Evolutionary conservation across 2,888 invertebrate species (phyloP), one percentile per base, ranked within the genome.

Genomic region (Acleris cristana): DNA sequence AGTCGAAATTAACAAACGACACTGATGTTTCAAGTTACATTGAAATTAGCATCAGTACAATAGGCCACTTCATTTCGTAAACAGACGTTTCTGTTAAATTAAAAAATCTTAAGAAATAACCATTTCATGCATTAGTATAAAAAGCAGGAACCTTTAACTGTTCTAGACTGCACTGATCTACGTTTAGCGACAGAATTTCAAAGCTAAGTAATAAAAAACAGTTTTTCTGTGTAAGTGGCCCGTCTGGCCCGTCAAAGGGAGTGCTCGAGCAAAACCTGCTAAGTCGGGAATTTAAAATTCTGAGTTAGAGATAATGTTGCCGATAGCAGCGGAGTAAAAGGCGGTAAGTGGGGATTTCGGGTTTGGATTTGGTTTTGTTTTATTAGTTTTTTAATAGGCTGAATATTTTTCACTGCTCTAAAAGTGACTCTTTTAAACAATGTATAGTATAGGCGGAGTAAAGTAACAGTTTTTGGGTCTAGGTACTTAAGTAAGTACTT

Each of bases 191-290:
- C 56, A 61, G 66, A 66, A 61, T 66, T 61, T 52, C 61, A 48
- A 61, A 49, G 65, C 56, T 56, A 61, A 66, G 56, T 66, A 57
- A 78, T 85, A 85, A 82, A 79, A 83, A 75, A 79, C 82, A 79
- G 81, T 86, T 86, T 81, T 84, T 79, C 81, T 78, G 76, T 80
- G 83, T 84, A 86, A 89, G 88, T 88, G 87, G 84, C 80, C 48
- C 79, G 87, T 83, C 86, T 86, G 85, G 83, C 85, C 76, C 85
- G 79, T 86, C 88, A 89, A 89, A 89, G 88, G 85, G 56, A 49
- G 48, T 14, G 51, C 59, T 26, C 49, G 53, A 66, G 64, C 57
- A 49, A 53, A 62, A 62, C 61, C 61, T 52, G 62, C 62, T 63
- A 67, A 67, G 67, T 67, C 62, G 62, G 63, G 62, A 67, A 49